Conservation (phyloP, 2,113 vertebrate species). For the Psophia crepitans region DNA sequence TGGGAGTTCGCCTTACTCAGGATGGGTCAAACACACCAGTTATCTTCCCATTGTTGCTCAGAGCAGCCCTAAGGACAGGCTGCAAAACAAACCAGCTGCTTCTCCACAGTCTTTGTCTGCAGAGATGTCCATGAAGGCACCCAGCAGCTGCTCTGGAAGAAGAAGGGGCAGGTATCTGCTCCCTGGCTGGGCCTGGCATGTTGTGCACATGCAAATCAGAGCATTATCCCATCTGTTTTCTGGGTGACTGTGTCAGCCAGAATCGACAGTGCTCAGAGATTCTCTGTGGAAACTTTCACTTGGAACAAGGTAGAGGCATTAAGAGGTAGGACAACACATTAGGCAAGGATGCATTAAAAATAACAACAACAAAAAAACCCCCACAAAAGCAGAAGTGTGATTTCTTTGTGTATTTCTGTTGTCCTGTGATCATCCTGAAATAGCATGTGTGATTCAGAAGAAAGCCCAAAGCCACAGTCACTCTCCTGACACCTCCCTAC, state of each 20-base stretch:
- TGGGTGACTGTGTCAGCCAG: neutral
- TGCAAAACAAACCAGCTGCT: neutral
- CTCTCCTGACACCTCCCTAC: neutral
- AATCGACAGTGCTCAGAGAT: neutral
- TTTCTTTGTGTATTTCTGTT: neutral
- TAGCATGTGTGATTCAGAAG: neutral
- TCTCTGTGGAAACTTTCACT: neutral
- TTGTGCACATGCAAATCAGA: neutral
- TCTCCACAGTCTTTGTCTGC: neutral
- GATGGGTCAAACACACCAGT: fast-evolving
- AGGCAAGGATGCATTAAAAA: neutral
- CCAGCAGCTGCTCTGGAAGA: neutral
- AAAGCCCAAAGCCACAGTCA: neutral
- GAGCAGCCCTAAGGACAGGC: neutral
- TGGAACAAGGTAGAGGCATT: neutral
- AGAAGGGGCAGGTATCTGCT: neutral
- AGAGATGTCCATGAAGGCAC: neutral
- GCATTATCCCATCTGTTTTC: neutral
- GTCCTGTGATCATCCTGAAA: neutral
- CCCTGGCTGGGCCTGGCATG: neutral
- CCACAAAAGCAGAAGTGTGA: neutral
- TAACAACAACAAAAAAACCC: neutral
- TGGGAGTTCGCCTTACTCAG: neutral
- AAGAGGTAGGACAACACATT: neutral
- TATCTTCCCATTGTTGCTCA: neutral